These are phyloP conservation scores for Neoaliturus tenellus DNA, from an alignment of 2,888 invertebrate species.

Conservation along the genomic window DNA sequence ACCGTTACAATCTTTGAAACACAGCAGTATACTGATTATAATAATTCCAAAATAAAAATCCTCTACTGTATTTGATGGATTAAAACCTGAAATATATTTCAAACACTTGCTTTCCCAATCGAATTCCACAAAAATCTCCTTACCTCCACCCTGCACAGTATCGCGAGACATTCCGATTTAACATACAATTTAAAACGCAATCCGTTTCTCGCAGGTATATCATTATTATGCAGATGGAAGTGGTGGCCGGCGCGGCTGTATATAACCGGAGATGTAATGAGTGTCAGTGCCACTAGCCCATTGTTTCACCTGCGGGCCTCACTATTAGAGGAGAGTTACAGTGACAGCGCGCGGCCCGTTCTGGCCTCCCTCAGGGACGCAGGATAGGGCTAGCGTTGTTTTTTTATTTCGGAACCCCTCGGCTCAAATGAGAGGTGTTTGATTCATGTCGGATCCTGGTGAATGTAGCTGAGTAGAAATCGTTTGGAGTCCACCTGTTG, in stretches of 20 bases:
- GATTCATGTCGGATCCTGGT: neutral
- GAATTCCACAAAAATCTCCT: no score
- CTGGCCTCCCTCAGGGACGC: slow-evolving; percentile 15
- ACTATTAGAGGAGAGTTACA: slow-evolving; percentile 32
- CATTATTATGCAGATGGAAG: slow-evolving; percentile 22
- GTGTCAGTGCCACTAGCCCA: slow-evolving; percentile 33
- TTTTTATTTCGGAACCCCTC: neutral
- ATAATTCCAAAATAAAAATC: no score
- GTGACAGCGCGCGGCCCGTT: neutral
- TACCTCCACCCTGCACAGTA: no score
- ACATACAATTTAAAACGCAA: slow-evolving; percentile 16
- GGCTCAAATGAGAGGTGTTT: neutral
- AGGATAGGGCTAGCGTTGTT: neutral
- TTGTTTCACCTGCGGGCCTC: slow-evolving; percentile 22
- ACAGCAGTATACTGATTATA: no score
- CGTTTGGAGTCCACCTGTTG: no score
- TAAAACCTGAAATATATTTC: no score
- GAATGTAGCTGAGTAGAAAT: no score
- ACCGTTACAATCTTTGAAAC: no score
- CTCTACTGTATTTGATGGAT: no score
- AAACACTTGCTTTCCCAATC: no score
- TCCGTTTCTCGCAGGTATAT: slow-evolving; percentile 21
- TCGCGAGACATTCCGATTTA: neutral
- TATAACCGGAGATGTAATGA: slow-evolving; percentile 18
- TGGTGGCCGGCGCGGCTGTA: slow-evolving; percentile 6